Base-by-base conservation (phyloP, 2,113 vertebrate species). In the Grammomys surdaster region DNA sequence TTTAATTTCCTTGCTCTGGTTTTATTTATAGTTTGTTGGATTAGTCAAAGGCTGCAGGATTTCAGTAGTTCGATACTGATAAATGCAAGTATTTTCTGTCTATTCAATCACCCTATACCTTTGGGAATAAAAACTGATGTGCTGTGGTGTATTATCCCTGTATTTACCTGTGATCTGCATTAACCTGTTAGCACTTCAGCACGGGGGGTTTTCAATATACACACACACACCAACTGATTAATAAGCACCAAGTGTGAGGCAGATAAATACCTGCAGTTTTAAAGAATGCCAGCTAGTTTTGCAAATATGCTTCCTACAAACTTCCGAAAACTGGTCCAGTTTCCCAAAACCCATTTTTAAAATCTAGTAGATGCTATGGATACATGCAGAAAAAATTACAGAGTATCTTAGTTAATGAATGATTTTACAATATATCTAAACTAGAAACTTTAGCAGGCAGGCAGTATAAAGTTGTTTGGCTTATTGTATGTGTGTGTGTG, bases 351-450 rank as follows among this genome's bases (percentile, higher is more conserved):
- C 28, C 46, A 40, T 46, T 93, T 89, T 70, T 9, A 72, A 87
- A 88, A 31, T 84, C 51, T 31, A 85, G 9, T 40, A 86, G 12
- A 54, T n/a, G 77, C 28, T 87, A 28, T 65, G 46, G 8, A 26
- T 75, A 9, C 31, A 46, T 51, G 5, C 51, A 89, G 51, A 89
- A 24, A 24, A 24, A 92, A 91, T 90, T 89, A 67, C 10, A 54
- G 13, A 91, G 3, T 56, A 3, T 60, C 20, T n/a, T 82, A 46
- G 24, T 54, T 14, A 65, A 14, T 87, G 33, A 70, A 17, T 93
- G 19, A 84, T 43, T 88, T 91, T 60, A 78, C 76, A 94, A 86
- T 86, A 31, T 82, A 65, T 9, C 48, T 87, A 69, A 94, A 33
- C 17, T 70, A 92, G 67, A 91, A 89, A 89, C 36, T 69, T 87